Evolutionary conservation across 1,140 invertebrate genomes (phyloP), one percentile per base, ranked within the genome.

Genomic region (Caenorhabditis remanei): DNA sequence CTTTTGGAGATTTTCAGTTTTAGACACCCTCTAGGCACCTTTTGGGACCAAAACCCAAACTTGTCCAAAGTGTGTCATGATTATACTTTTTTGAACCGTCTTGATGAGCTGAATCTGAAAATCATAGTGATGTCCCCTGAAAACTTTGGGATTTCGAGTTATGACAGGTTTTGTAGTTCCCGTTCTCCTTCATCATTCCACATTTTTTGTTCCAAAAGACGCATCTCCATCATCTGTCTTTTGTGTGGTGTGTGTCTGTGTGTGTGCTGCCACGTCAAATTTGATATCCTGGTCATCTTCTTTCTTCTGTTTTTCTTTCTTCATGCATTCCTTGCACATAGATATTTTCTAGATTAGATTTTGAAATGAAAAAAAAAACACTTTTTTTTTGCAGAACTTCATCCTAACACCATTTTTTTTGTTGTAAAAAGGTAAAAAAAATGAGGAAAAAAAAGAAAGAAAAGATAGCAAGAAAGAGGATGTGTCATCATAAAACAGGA

Each of bases 401-500:
- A 53, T 4, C 16, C 50, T 9, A n/a, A n/a, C n/a, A n/a, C n/a
- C n/a, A n/a, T n/a, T 4, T 53, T 53, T 53, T 4, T 19, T 63
- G 40, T 14, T 63, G 21, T 24, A 63, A 40, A 63, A 14, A 43
- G 4, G 24, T 13, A 71, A 41, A 19, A 67, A 67, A 43, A 0
- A 0, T 19, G 6, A 16, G 41, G 6, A 67, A 67, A 67, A 43
- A 21, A 43, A 71, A 65, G 4, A n/a, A 46, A 67, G 46, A 71
- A 46, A 71, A 71, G 65, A 71, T 71, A 71, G 41, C 4, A 43
- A 19, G 14, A 43, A 14, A 46, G 41, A 13, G 65, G 41, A 71
- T 71, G 65, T 71, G 65, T 71, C 65, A 71, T 71, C 65, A 71
- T 71, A 71, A 71, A 71, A 71, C 65, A 71, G 65, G 65, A 71